A percentile compares a stretch with the other conserved stretches of the same genome.
These are phyloP conservation scores for Lamellibrachia luymesi DNA, from an alignment of 1,140 invertebrate species.

Conservation along the genomic window DNA sequence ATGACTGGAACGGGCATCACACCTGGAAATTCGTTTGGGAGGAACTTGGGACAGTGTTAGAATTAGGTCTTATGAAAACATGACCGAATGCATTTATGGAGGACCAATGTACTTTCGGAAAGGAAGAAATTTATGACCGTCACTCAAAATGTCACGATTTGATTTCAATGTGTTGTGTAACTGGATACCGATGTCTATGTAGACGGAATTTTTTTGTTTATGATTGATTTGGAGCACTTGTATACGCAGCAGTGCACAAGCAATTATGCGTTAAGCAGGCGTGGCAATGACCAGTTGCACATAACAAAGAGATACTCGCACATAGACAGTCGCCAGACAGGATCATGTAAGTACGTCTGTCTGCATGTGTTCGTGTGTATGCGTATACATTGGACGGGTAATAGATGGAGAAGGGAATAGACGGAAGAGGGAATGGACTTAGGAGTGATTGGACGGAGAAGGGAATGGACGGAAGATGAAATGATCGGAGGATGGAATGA, in stretches of 20 bases:
- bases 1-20: background rate
- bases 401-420: background rate
- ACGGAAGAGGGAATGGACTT: background rate
- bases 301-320: background rate
- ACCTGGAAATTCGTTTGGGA: background rate
- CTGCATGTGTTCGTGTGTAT: background rate
- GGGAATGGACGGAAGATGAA: background rate
- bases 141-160: background rate
- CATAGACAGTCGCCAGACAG: background rate
- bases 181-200: background rate
- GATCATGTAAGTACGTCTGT: background rate
- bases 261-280: background rate
- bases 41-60: background rate
- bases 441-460: background rate
- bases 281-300: background rate
- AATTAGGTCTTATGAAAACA: too few species aligned
- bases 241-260: background rate
- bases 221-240: background rate
- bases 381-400: background rate
- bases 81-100: background rate
- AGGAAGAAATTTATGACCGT: background rate
- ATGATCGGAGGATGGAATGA: background rate
- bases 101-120: background rate
- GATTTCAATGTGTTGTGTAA: background rate
- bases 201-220: background rate